A percentile compares a stretch with the other conserved stretches of the same genome.
These are phyloP conservation scores for Melanogrammus aeglefinus DNA, from an alignment of 2,797 vertebrate genomes.

Conservation along the genomic window DNA sequence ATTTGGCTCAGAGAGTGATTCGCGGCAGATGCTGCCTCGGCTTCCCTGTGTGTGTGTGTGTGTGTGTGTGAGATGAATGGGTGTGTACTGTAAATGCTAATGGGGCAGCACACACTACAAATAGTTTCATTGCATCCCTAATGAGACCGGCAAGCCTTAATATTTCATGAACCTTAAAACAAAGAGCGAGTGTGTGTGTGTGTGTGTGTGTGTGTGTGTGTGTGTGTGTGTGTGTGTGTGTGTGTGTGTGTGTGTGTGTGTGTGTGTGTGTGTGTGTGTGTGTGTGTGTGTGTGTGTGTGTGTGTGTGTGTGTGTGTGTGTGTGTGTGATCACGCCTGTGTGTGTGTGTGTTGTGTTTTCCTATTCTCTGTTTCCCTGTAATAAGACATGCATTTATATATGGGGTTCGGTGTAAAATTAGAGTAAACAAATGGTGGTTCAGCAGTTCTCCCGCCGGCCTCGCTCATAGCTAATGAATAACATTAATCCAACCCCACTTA, in stretches of 20 bases:
- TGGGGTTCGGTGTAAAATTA: background rate
- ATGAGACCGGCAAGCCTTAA: background rate
- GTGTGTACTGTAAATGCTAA: background rate
- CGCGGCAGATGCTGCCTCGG: background rate
- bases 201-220: background rate
- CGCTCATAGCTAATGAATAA: background rate
- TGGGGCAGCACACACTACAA: background rate
- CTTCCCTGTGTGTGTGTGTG: background rate
- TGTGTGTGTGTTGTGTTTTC: background rate
- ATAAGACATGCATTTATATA: background rate
- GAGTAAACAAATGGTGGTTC: background rate
- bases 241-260: background rate
- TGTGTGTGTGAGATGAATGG: background rate
- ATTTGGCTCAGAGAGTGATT: background rate
- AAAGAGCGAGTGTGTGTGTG: background rate
- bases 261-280: background rate
- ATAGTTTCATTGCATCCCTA: background rate
- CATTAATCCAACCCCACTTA: background rate
- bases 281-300: background rate
- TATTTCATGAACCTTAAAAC: constrained; percentile 7
- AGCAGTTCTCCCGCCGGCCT: background rate
- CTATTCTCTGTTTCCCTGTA: background rate
- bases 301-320: background rate
- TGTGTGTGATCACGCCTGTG: background rate
- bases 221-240: background rate